Percentiles rank a stretch among this genome's conserved stretches.
phyloP scores from a whole-genome alignment of 2,888 invertebrate species.

The Brachylomia viminalis region DNA sequence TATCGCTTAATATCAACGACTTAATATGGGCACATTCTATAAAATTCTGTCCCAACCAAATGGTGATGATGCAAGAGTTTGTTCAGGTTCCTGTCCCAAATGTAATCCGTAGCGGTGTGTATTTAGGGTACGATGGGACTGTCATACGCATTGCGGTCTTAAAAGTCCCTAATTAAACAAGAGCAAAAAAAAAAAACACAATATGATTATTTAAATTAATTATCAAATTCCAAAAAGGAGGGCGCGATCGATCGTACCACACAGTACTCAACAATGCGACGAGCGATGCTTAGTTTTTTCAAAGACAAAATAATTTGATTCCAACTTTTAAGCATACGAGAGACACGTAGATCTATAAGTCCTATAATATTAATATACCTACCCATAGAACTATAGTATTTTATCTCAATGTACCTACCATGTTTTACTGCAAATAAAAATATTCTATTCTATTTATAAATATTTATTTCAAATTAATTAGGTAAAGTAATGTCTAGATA shows the following conservation, averaged over 20 bases:
- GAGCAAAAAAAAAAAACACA: no score
- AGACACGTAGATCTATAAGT: neutral
- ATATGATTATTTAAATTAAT: neutral
- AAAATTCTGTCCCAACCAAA: no score
- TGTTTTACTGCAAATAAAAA: neutral
- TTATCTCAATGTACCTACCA: no score
- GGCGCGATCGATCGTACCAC: neutral
- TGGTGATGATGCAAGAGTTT: no score
- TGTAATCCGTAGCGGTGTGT: no score
- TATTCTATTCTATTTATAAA: neutral
- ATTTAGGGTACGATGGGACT: no score
- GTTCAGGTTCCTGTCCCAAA: no score
- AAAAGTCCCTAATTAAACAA: no score
- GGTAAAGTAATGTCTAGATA: neutral
- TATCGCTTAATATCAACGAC: no score
- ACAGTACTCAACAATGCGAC: neutral
- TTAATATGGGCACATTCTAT: no score
- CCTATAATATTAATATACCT: neutral
- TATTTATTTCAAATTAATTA: neutral
- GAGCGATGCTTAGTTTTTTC: neutral
- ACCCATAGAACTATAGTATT: no score
- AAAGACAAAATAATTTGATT: neutral
- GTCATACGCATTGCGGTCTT: no score
- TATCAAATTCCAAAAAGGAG: neutral
- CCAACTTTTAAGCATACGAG: neutral